phyloP scores from a whole-genome alignment of 2,113 vertebrate genomes.

The Pholis gunnellus region DNA sequence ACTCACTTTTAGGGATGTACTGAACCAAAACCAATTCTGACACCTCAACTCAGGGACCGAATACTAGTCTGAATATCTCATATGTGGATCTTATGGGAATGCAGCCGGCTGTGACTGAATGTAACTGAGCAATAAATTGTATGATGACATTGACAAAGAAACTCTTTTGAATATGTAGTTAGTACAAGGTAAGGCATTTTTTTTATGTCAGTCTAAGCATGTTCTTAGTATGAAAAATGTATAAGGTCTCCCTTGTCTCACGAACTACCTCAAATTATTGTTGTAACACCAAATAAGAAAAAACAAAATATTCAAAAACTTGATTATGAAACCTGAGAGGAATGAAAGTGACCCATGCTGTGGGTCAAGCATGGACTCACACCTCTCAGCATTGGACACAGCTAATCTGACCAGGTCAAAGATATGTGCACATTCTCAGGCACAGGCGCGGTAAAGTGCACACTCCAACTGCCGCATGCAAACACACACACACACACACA shows the following conservation, averaged over 20 bases:
- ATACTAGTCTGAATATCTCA: not conserved
- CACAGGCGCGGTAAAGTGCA: constrained; percentile 14
- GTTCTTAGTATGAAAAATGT: not conserved
- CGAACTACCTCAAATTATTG: not conserved
- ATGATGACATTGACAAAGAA: not conserved
- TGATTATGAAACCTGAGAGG: constrained; percentile 7
- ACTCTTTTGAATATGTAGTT: not conserved
- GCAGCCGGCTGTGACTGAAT: not conserved
- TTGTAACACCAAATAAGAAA: not conserved
- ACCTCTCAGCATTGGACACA: constrained; percentile 51
- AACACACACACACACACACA: constrained; percentile 33
- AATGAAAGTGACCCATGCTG: constrained; percentile 39
- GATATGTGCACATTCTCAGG: constrained; percentile 39
- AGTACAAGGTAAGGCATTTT: too few relatives aligned
- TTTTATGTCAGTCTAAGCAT: not conserved
- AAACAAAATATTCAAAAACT: not conserved
- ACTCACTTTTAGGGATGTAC: not conserved
- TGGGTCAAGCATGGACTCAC: constrained; percentile 58
- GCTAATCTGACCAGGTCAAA: constrained; percentile 63
- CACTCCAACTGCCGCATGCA: not conserved
- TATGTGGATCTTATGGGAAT: not conserved
- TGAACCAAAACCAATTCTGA: not conserved
- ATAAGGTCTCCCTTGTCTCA: not conserved
- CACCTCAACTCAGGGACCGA: not conserved
- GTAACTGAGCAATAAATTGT: not conserved